phyloP scores from a whole-genome alignment of 1,140 invertebrate genomes.

The Papilio polytes region DNA sequence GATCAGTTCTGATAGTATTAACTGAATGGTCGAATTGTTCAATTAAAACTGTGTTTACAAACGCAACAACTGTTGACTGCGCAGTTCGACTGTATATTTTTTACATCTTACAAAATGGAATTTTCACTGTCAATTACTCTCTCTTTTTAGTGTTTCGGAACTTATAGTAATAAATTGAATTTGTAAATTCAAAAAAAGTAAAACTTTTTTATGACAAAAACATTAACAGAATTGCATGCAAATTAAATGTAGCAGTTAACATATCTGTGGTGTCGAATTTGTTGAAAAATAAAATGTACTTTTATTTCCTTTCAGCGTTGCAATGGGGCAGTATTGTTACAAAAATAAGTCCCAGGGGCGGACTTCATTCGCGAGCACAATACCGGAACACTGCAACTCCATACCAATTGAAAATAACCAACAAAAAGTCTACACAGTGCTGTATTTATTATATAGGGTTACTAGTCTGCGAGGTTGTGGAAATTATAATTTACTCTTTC shows the following conservation, averaged over 20 bases:
- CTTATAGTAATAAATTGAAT: no score
- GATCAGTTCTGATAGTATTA: no score
- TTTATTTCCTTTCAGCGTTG: conserved; percentile 21
- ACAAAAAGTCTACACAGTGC: conserved; percentile 1
- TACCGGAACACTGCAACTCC: conserved; percentile 34
- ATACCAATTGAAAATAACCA: conserved; percentile 37
- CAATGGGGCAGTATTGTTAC: conserved; percentile 33
- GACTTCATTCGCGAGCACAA: conserved; percentile 24
- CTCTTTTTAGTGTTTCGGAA: no score
- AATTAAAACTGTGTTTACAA: no score
- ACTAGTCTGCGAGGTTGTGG: background rate
- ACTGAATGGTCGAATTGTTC: no score
- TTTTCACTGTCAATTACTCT: no score
- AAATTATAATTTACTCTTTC: background rate
- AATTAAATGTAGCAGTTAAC: conserved; percentile 21
- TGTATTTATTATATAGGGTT: background rate
- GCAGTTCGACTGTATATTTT: no score
- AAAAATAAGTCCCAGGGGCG: conserved; percentile 30
- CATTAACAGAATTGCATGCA: background rate
- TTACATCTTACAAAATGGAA: no score
- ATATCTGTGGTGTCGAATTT: conserved; percentile 20
- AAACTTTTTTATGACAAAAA: background rate
- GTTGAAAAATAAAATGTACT: conserved; percentile 23
- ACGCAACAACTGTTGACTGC: no score
- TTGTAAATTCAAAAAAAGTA: no score